These are phyloP conservation scores for Myiopsitta monachus DNA, from an alignment of 2,113 vertebrate genomes.

Conservation along the genomic window DNA sequence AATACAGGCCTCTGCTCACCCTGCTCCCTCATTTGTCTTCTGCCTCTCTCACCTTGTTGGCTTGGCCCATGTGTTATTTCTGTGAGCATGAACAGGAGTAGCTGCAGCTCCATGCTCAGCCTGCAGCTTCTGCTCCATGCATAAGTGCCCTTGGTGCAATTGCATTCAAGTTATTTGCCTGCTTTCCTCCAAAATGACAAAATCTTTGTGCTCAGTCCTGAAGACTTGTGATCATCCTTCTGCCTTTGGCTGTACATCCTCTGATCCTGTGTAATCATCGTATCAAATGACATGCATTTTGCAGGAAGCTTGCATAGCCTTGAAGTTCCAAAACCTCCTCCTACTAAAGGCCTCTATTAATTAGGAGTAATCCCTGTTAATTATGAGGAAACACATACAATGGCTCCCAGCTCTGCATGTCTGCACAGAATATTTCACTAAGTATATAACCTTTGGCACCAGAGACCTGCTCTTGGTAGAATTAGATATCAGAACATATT, in stretches of 20 bases:
- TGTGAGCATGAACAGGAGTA: not conserved
- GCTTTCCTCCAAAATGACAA: not conserved
- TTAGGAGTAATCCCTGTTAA: not conserved
- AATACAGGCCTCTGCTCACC: not conserved
- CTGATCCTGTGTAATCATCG: not conserved
- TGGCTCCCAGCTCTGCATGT: not conserved
- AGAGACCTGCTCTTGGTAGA: not conserved
- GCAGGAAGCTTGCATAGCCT: not conserved
- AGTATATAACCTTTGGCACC: conserved; percentile 29
- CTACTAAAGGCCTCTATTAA: not conserved
- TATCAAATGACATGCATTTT: not conserved
- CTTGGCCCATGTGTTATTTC: not conserved
- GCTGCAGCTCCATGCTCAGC: not conserved
- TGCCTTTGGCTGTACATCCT: not conserved
- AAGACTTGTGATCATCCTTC: not conserved
- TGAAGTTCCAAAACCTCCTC: not conserved
- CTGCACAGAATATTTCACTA: not conserved
- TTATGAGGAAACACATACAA: not conserved
- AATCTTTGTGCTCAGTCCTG: not conserved
- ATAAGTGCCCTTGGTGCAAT: not conserved
- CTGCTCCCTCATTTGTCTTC: not conserved
- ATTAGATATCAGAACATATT: not conserved
- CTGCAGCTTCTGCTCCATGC: not conserved
- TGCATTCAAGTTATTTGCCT: not conserved
- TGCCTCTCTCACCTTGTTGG: not conserved